Conservation (phyloP, 1,140 invertebrate genomes). For the Bombus terrestris region DNA sequence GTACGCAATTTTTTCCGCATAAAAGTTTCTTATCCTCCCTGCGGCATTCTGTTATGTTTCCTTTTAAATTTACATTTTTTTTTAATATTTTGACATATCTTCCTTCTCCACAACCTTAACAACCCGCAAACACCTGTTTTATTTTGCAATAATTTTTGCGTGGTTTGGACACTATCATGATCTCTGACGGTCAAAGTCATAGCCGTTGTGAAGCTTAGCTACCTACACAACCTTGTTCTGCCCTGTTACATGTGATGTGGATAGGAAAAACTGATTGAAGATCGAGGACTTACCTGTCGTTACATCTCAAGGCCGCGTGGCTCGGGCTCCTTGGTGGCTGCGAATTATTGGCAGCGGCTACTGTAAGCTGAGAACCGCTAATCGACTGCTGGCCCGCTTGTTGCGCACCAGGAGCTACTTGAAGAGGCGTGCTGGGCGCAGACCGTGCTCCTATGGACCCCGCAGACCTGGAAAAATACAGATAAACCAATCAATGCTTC, state of each 20-base stretch:
- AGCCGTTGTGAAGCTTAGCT: too few species aligned
- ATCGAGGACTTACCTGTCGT: constrained; percentile 73
- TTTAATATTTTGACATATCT: too few species aligned
- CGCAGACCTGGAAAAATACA: constrained; percentile 73
- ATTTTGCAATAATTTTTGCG: too few species aligned
- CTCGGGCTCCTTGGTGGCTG: constrained; percentile 76
- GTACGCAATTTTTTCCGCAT: too few species aligned
- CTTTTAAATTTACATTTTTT: too few species aligned
- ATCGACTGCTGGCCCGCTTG: constrained; percentile 70
- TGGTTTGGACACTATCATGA: too few species aligned
- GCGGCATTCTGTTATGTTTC: too few species aligned
- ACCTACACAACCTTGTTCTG: too few species aligned
- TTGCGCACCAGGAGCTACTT: constrained; percentile 71
- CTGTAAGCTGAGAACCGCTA: constrained; percentile 72
- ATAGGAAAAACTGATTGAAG: neutral
- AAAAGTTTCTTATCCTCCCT: too few species aligned
- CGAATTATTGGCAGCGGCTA: constrained; percentile 66
- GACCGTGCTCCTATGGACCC: constrained; percentile 80
- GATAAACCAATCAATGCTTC: neutral
- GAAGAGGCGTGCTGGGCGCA: constrained; percentile 78
- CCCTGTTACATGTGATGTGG: neutral
- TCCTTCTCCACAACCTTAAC: too few species aligned
- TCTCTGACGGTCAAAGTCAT: too few species aligned
- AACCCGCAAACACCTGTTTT: too few species aligned
- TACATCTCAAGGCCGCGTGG: constrained; percentile 75